Evolutionary conservation across 2,888 invertebrate genomes (phyloP).

Genomic region (Lamellibrachia columna): DNA sequence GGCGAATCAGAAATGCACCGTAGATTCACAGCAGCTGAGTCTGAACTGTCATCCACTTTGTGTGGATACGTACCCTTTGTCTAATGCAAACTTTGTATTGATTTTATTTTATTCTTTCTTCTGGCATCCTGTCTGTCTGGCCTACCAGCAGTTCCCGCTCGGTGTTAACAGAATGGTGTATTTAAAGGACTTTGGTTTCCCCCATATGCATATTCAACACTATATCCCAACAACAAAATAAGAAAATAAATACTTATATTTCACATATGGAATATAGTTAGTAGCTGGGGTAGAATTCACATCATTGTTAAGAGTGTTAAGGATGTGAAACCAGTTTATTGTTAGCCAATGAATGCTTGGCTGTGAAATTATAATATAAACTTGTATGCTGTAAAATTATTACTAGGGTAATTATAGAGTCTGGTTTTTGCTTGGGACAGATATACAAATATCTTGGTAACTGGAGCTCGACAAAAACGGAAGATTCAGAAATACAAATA

Average conservation of each 20-base stretch:
- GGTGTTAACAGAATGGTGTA: background rate
- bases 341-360: no score
- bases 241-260: background rate
- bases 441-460: background rate
- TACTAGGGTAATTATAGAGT: no score
- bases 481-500: background rate
- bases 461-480: background rate
- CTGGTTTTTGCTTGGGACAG: no score
- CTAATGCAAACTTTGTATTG: background rate
- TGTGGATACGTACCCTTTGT: background rate
- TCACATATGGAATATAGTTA: background rate
- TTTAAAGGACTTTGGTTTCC: background rate
- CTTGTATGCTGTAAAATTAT: no score
- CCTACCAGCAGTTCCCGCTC: background rate
- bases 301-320: no score
- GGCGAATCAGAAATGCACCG: background rate
- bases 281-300: no score
- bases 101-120: conserved; percentile 1
- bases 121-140: background rate
- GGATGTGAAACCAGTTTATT: no score
- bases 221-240: no score
- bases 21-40: background rate
- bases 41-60: background rate
- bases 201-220: background rate
- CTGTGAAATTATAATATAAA: no score